A percentile compares a stretch with the other conserved stretches of the same genome.
Conservation (phyloP, 2,888 invertebrate genomes). For the Drosophila melanosoma region DNA sequence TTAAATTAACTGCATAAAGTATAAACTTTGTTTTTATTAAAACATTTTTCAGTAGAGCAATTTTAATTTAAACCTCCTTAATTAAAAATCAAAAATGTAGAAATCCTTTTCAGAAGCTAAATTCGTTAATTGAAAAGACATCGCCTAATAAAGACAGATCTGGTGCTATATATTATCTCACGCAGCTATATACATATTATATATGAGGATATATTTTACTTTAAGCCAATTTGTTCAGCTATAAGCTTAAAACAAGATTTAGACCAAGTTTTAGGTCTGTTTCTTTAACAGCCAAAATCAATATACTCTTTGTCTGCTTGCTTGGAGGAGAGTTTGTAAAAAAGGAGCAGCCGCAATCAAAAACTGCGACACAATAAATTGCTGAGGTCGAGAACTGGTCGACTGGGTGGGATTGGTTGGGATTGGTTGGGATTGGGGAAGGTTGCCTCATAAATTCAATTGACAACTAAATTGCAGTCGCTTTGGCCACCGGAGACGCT, state of each 20-base stretch:
- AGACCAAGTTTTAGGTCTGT: background rate
- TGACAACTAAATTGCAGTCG: constrained; percentile 83
- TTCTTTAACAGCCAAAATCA: background rate
- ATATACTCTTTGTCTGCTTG: background rate
- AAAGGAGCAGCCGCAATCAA: constrained; percentile 6
- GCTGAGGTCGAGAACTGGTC: constrained; percentile 34
- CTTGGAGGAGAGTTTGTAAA: constrained; percentile 2
- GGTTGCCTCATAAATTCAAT: constrained; percentile 81
- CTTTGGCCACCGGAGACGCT: constrained; percentile 83
- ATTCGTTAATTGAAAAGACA: background rate
- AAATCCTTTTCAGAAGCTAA: background rate
- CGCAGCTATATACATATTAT: background rate
- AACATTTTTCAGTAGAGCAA: too few relatives aligned
- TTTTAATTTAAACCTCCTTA: too few relatives aligned
- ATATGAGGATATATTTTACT: background rate
- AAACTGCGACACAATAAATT: constrained; percentile 55
- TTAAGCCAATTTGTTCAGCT: background rate
- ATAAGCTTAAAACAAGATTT: background rate
- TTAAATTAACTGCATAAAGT: too few relatives aligned
- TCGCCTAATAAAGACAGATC: background rate
- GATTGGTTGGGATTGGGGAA: background rate
- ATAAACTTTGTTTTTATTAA: too few relatives aligned
- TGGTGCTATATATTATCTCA: background rate
- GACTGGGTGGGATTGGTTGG: constrained; percentile 14
- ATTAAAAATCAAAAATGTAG: too few relatives aligned